Evolutionary conservation across 2,888 invertebrate species (phyloP).

Genomic region (Barypeithes pellucidus): DNA sequence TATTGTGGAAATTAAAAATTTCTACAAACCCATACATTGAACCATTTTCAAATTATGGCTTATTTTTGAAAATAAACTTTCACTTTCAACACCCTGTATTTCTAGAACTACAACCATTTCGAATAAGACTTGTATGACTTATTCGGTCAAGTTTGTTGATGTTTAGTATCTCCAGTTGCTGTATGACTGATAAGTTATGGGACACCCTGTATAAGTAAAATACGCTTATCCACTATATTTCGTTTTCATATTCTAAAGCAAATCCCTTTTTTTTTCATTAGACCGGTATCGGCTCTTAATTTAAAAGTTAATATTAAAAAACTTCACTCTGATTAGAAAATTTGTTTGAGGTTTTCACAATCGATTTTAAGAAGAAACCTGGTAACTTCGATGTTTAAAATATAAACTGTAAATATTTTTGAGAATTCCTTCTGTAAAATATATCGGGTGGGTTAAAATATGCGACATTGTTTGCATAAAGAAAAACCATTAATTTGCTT

Average conservation of each 20-base stretch:
- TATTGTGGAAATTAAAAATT: too few relatives aligned
- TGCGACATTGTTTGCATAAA: neutral
- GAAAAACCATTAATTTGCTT: conserved; percentile 2
- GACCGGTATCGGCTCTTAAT: neutral
- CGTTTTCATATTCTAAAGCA: neutral
- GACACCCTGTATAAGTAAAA: too few relatives aligned
- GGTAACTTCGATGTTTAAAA: neutral
- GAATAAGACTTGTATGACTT: too few relatives aligned
- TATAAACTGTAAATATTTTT: neutral
- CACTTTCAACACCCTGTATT: too few relatives aligned
- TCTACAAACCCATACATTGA: too few relatives aligned
- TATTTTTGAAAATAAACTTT: too few relatives aligned
- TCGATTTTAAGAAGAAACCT: neutral
- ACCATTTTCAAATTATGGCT: too few relatives aligned
- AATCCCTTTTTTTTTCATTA: neutral
- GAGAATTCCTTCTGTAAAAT: neutral
- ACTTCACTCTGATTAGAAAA: conserved; percentile 1
- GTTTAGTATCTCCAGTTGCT: too few relatives aligned
- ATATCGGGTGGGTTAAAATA: neutral
- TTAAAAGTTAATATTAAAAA: conserved; percentile 16
- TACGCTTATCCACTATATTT: neutral
- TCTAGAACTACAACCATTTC: too few relatives aligned
- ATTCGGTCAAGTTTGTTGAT: too few relatives aligned
- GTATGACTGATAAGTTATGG: too few relatives aligned
- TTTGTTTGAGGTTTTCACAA: neutral